Evolutionary conservation across 2,888 invertebrate genomes (phyloP), one percentile per base, ranked within the genome.

Genomic region (Leptura quadrifasciata): DNA sequence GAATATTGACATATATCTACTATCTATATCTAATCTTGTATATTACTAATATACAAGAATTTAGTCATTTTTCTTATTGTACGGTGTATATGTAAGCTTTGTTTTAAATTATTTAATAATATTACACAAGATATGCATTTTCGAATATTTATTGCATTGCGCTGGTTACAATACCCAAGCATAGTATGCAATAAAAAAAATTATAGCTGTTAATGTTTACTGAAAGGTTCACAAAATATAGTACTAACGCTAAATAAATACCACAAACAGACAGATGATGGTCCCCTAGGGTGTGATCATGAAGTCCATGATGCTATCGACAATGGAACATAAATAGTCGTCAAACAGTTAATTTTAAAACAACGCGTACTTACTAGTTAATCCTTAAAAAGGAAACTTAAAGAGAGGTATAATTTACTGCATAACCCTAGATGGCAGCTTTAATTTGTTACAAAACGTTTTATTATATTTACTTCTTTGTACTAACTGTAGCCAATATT

Each of bases 221-320:
- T 68, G 55, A 54, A 67, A 68, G 54, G 21, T 55, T 68, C 17
- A 68, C 18, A 55, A 20, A 21, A 18, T n/a, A 21, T 27, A 6
- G 57, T 47, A 76, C 47, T 47, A 5, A 75, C 75, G 77, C 74
- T 80, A 81, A 82, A 82, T 81, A 80, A 81, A 81, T 74, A 68
- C 64, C 63, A 70, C 68, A 72, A 75, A 77, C 79, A 70, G 77
- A 68, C 24, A 65, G 74, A 69, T 74, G 83, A 86, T 80, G 79
- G 81, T 80, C 79, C 86, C 81, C 86, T 55, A 68, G 86, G 84
- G 87, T 79, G 74, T 84, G 80, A 86, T 86, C 81, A 83, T 76
- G 80, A 82, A 82, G 80, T 85, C 84, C 84, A 84, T 84, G 86
- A 84, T 82, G 82, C 83, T 84, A 85, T 85, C 85, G 85, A 84